A percentile compares a stretch with the other conserved stretches of the same genome.
phyloP scores from a whole-genome alignment of 2,888 invertebrate genomes.

The Dendrolimus houi region DNA sequence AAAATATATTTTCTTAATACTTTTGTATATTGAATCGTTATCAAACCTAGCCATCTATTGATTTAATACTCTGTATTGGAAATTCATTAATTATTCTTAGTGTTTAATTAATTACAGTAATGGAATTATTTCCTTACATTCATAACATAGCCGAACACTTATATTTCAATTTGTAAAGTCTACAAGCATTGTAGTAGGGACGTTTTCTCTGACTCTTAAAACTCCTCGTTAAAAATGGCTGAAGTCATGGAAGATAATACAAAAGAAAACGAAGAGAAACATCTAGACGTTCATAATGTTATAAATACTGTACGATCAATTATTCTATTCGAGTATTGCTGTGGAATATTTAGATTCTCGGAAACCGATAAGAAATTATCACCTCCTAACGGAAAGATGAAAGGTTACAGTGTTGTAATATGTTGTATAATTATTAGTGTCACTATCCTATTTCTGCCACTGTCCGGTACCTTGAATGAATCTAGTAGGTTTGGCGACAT shows the following conservation, averaged over 20 bases:
- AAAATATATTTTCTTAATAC: too few relatives aligned
- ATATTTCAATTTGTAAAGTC: not conserved
- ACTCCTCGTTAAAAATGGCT: not conserved
- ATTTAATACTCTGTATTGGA: too few relatives aligned
- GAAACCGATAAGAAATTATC: slow-evolving; percentile 19
- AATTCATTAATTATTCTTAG: not conserved
- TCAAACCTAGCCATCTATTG: too few relatives aligned
- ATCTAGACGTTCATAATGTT: not conserved
- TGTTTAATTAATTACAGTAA: not conserved
- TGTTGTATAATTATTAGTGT: slow-evolving; percentile 12
- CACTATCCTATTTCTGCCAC: slow-evolving; percentile 11
- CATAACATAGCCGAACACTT: not conserved
- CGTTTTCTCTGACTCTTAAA: not conserved
- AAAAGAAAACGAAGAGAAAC: not conserved
- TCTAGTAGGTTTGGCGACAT: slow-evolving; percentile 2
- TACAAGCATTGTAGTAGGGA: not conserved
- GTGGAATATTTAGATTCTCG: slow-evolving; percentile 36
- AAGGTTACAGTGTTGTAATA: slow-evolving; percentile 19
- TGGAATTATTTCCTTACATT: not conserved
- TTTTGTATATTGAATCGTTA: too few relatives aligned
- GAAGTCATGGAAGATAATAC: not conserved
- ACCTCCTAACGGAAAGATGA: slow-evolving; percentile 24
- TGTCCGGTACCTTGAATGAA: slow-evolving; percentile 12
- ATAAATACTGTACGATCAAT: not conserved
- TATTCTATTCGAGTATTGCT: not conserved